phyloP scores from a whole-genome alignment of 2,888 invertebrate genomes.

The Pyrocoelia pectoralis region DNA sequence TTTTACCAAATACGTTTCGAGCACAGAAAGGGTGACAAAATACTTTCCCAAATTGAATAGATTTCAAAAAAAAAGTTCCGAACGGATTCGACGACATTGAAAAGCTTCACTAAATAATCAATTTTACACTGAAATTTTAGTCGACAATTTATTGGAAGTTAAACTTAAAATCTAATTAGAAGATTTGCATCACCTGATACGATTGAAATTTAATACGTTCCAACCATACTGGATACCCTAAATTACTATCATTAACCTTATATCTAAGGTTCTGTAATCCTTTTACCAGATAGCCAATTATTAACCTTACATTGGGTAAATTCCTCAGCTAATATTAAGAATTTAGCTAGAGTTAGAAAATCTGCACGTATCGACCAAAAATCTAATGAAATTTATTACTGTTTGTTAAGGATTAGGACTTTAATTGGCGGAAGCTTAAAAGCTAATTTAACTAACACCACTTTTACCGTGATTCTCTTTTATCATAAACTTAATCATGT shows the following conservation, averaged over 20 bases:
- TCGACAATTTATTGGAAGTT: neutral
- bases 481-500: too few relatives aligned
- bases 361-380: neutral
- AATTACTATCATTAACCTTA: constrained; percentile 42
- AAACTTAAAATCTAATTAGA: neutral
- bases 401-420: neutral
- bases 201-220: constrained; percentile 6
- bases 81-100: neutral
- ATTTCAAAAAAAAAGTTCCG: too few relatives aligned
- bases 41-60: neutral
- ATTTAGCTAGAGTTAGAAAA: neutral
- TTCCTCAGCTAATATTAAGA: constrained; percentile 26
- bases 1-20: neutral
- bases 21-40: neutral
- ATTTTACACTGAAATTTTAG: neutral
- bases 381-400: neutral
- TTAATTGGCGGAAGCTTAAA: too few relatives aligned
- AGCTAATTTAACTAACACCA: too few relatives aligned
- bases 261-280: constrained; percentile 41
- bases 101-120: neutral
- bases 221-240: constrained; percentile 28
- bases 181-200: constrained; percentile 7
- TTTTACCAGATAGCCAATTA: constrained; percentile 45
- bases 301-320: constrained; percentile 42
- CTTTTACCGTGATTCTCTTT: too few relatives aligned